Evolutionary conservation across 53 echinoderm and acorn worm species (phyloP), one percentile per base, ranked within the genome.

Genomic region (Holothuria leucospilota): DNA sequence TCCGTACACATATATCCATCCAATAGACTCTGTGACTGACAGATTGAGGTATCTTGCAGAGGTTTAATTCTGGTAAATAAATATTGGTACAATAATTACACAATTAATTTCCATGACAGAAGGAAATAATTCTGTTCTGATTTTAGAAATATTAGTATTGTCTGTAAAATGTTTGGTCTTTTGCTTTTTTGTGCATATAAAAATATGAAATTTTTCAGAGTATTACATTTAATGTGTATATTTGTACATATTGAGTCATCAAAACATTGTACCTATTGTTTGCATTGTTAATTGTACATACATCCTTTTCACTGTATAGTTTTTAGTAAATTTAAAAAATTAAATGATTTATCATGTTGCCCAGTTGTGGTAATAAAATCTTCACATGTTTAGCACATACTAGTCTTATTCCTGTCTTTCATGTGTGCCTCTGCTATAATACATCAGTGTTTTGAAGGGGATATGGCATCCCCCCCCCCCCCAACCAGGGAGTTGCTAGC

Each of bases 121-220:
- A 75, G n/a, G 75, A 24, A 39, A 24, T 75, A 51, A 51, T 75
- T 49, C 23, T 51, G 75, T 23, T 39, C 51, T 25, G 52, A 0
- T 39, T 2, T 20, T 49, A 27, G 49, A 51, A 42, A 25, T 40
- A 75, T 56, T 75, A 75, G 52, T 23, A 24, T 75, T 21, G 23
- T 75, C 52, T 75, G 23, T 75, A 75, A 75, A 75, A 46, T 75
- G 0, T 20, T 56, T 75, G 49, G n/a, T 24, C 52, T 46, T 42
- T 75, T 23, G 51, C 51, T 46, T 26, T 49, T 75, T 51, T 75
- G 75, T 75, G 75, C 75, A 75, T 75, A 52, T 75, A 75, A 75
- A 75, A 75, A 75, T 75, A 75, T 25, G n/a, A 75, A 75, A 75
- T 75, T 56, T 16, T 56, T 75, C 75, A 75, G 75, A 75, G 75